phyloP scores from a whole-genome alignment of 2,113 vertebrate genomes.

The Ctenomys sociabilis region DNA sequence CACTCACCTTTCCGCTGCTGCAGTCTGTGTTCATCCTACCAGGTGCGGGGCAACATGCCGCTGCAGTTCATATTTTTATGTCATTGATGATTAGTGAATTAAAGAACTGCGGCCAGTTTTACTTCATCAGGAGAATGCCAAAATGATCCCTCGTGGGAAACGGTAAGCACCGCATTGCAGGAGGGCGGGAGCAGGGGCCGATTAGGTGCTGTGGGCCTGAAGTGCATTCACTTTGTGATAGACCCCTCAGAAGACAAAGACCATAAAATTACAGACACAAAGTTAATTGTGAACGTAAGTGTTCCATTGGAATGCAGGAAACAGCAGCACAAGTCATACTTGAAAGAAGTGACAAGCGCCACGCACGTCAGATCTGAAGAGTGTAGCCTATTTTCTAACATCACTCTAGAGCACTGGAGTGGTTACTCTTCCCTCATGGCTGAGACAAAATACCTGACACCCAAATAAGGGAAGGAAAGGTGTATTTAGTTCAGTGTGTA shows the following conservation, averaged over 20 bases:
- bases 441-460: too few species aligned
- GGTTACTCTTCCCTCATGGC: too few species aligned
- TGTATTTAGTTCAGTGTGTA: too few species aligned
- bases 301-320: background rate
- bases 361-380: background rate
- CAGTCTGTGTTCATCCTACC: background rate
- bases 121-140: background rate
- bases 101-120: background rate
- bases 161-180: background rate
- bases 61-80: background rate
- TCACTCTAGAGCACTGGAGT: background rate
- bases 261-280: background rate
- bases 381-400: background rate
- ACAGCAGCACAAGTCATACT: background rate
- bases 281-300: background rate
- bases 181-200: background rate
- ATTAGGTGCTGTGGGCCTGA: background rate
- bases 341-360: background rate
- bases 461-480: too few species aligned
- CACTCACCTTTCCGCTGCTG: background rate
- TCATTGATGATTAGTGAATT: background rate
- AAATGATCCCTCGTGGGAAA: background rate
- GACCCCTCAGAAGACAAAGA: background rate
- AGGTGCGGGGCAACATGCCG: background rate
- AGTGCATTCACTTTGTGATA: background rate